Evolutionary conservation across 2,113 vertebrate species (phyloP), one percentile per base, ranked within the genome.

Genomic region (Calyptomena viridis): DNA sequence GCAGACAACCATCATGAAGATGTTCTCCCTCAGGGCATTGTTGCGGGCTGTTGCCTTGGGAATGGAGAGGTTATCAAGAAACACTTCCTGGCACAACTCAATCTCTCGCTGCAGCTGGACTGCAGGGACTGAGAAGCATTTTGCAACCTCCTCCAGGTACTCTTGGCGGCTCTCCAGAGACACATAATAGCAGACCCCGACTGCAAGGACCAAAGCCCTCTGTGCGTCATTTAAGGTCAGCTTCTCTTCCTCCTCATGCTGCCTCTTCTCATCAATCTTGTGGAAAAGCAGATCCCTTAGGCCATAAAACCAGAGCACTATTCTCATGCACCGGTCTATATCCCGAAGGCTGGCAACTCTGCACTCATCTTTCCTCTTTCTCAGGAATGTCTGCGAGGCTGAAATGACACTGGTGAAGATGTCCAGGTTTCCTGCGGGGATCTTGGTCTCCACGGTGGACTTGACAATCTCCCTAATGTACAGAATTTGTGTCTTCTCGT

Each of bases 331-430:
- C 74, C 98, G 97, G 84, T 98, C 98, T 77, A 98, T 97, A 93
- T 98, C 98, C 74, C 98, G 96, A 58, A 98, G 97, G 93, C 98
- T 98, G 75, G 98, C 98, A 93, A 98, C 98, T 79, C 98, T 98
- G 97, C 98, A 98, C 84, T 98, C 98, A 30, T 98, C 88, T 56
- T 97, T 96, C 31, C 89, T 87, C 53, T 84, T 75, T 23, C 97
- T 95, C 96, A 98, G 97, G 66, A 97, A 98, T 44, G 63, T 94
- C 84, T 98, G 98, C 35, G 98, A 98, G 33, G 72, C 87, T 50
- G 98, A 95, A 87, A 98, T 95, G 37, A 98, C 97, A 8, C 86
- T 20, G 73, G 97, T 96, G 67, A 98, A 97, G 3, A 96, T n/a
- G 6, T 31, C 18, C 14, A 47, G 52, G 87, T 95, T 98, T 14